Evolutionary conservation across 2,797 vertebrate genomes (phyloP).

Genomic region (Atherinosoma microstoma): DNA sequence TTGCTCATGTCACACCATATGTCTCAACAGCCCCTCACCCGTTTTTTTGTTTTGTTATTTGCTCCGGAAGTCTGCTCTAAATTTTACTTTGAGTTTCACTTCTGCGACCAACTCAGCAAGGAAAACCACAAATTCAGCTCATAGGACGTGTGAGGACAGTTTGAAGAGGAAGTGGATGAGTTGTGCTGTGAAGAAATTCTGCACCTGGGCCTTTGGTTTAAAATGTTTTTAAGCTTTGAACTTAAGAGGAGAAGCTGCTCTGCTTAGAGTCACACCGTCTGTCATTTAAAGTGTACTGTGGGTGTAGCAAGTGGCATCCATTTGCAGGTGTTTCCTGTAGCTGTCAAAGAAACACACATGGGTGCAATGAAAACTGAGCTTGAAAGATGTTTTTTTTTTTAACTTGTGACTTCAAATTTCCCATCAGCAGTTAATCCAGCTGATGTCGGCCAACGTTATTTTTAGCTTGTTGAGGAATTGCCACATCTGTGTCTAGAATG

Average conservation of each 20-base stretch:
- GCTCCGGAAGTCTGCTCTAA: slow-evolving; percentile 52
- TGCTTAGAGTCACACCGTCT: slow-evolving; percentile 15
- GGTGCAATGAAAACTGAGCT: slow-evolving; percentile 31
- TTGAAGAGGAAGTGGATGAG: slow-evolving; percentile 70
- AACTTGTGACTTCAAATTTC: slow-evolving; percentile 19
- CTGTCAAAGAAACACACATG: slow-evolving; percentile 44
- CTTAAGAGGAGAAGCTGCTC: slow-evolving; percentile 24
- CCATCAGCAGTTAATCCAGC: slow-evolving; percentile 35
- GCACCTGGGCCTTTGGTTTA: slow-evolving; percentile 6
- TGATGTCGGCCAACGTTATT: slow-evolving; percentile 49
- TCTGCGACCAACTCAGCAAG: slow-evolving; percentile 65
- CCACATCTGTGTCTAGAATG: slow-evolving; percentile 14
- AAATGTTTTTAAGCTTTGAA: slow-evolving; percentile 30
- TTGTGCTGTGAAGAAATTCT: slow-evolving; percentile 25
- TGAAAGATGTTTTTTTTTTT: slow-evolving; percentile 34
- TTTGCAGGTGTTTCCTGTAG: slow-evolving; percentile 42
- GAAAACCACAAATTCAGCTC: slow-evolving; percentile 70
- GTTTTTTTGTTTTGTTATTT: slow-evolving; percentile 31
- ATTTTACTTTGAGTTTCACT: slow-evolving; percentile 62
- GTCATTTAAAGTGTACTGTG: slow-evolving; percentile 29
- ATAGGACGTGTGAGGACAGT: slow-evolving; percentile 29
- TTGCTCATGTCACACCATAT: slow-evolving; percentile 32
- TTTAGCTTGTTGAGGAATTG: slow-evolving; percentile 28
- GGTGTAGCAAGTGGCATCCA: slow-evolving; percentile 22
- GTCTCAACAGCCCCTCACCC: slow-evolving; percentile 27